Evolutionary conservation across 2,797 vertebrate species (phyloP), one percentile per base, ranked within the genome.

Genomic region (Sebastes iracundus): DNA sequence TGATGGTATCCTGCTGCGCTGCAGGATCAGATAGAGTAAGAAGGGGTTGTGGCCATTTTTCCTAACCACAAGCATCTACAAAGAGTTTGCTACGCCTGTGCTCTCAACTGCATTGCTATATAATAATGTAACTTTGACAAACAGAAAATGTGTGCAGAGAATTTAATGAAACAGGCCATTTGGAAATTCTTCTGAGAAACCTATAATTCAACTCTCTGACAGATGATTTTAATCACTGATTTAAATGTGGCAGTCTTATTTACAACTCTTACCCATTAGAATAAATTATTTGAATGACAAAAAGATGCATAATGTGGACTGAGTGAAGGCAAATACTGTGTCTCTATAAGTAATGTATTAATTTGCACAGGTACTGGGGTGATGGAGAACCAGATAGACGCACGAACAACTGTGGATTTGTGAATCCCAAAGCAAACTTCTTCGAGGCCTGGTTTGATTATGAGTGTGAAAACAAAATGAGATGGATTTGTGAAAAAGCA

Each of bases 341-440:
- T 28, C 27, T 71, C 25, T 52, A 7, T 67, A 49, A 5, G 22
- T 62, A 62, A 73, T n/a, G 2, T 79, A 3, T 62, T n/a, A 1
- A 7, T 80, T 69, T 82, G 7, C 49, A 38, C 79, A 94, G 94
- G 77, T 93, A 85, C 80, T 95, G 94, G 93, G 33, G 10, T 0
- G 73, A 83, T 0, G 83, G 83, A 20, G 85, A 93, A 49, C 91
- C 91, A 27, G 12, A 0, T 35, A 35, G 4, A 35, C 35, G 0
- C 12, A 12, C 12, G 35, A 0, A 35, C 12, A 35, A 13, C 59
- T 95, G 94, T 83, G 92, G 55, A 18, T 68, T 25, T 0, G 42
- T 91, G 4, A 78, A 72, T 64, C 1, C 33, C 22, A 55, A 0
- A 5, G 22, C 23, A 79, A 89, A 90, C 68, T 66, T 83, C 74